phyloP scores from a whole-genome alignment of 2,113 vertebrate genomes.

The Anser brachyrhynchus region DNA sequence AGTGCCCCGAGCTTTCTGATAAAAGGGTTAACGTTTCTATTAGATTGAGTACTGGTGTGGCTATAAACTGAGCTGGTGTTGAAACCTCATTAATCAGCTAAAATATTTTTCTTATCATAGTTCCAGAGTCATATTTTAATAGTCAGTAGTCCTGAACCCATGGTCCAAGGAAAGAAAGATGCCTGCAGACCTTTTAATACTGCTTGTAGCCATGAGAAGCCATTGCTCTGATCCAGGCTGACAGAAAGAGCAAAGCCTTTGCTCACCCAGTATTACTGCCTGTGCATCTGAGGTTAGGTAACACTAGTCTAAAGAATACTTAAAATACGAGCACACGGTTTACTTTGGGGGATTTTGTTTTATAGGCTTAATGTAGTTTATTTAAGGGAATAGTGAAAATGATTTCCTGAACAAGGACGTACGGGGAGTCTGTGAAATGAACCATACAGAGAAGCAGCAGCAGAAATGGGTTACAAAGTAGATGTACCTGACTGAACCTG shows the following conservation, averaged over 20 bases:
- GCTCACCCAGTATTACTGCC: not conserved
- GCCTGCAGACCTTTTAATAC: not conserved
- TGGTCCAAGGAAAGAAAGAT: not conserved
- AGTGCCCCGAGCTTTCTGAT: not conserved
- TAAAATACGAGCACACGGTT: not conserved
- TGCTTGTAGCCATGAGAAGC: not conserved
- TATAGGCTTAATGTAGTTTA: not conserved
- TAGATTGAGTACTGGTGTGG: not conserved
- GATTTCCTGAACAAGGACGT: not conserved
- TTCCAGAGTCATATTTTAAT: not conserved
- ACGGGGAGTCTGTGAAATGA: not conserved
- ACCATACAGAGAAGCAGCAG: not conserved
- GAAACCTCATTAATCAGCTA: not conserved
- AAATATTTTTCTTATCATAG: not conserved
- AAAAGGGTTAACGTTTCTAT: not conserved
- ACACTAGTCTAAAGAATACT: not conserved
- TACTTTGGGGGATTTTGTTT: not conserved
- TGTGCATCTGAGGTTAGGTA: not conserved
- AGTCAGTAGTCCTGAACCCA: not conserved
- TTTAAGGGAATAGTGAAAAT: not conserved
- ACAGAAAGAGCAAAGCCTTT: not conserved
- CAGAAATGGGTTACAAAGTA: not conserved
- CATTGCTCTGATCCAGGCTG: not conserved
- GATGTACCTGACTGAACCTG: not conserved
- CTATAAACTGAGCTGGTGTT: not conserved